These are phyloP conservation scores for Oreochromis niloticus DNA, from an alignment of 2,113 vertebrate genomes.

Conservation along the genomic window DNA sequence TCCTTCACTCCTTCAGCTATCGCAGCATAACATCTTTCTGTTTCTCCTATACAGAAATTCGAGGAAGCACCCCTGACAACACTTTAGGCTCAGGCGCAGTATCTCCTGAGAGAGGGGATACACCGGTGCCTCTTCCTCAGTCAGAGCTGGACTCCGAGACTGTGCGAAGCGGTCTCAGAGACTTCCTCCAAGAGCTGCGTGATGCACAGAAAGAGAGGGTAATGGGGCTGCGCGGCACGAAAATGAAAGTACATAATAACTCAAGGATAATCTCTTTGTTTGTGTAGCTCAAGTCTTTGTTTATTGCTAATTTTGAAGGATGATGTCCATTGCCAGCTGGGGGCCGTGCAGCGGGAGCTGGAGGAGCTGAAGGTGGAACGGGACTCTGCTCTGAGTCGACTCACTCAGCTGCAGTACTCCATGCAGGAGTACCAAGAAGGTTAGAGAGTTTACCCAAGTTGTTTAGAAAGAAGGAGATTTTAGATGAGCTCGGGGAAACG, in stretches of 20 bases:
- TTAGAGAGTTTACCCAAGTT: background rate
- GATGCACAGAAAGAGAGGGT: slow-evolving; percentile 83
- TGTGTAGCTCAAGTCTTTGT: background rate
- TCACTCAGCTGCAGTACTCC: slow-evolving; percentile 77
- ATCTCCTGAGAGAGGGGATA: slow-evolving; percentile 70
- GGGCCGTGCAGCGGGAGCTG: slow-evolving; percentile 72
- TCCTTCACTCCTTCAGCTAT: background rate
- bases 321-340: slow-evolving; percentile 74
- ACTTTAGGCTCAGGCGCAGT: slow-evolving; percentile 55
- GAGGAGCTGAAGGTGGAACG: slow-evolving; percentile 76
- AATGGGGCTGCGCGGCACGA: background rate
- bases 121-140: slow-evolving; percentile 46
- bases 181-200: slow-evolving; percentile 85
- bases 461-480: background rate
- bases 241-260: background rate
- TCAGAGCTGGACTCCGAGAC: slow-evolving; percentile 79
- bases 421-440: slow-evolving; percentile 83
- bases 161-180: slow-evolving; percentile 77
- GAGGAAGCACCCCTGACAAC: slow-evolving; percentile 63
- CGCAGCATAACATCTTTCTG: background rate
- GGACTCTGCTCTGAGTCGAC: slow-evolving; percentile 61
- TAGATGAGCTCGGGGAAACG: background rate
- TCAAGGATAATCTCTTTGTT: background rate
- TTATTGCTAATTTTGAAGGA: slow-evolving; percentile 70
- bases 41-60: slow-evolving; percentile 24